Percentiles rank a stretch among this genome's conserved stretches.
Evolutionary conservation across 2,113 vertebrate species (phyloP).

Genomic region (Marcusenius ussheri): DNA sequence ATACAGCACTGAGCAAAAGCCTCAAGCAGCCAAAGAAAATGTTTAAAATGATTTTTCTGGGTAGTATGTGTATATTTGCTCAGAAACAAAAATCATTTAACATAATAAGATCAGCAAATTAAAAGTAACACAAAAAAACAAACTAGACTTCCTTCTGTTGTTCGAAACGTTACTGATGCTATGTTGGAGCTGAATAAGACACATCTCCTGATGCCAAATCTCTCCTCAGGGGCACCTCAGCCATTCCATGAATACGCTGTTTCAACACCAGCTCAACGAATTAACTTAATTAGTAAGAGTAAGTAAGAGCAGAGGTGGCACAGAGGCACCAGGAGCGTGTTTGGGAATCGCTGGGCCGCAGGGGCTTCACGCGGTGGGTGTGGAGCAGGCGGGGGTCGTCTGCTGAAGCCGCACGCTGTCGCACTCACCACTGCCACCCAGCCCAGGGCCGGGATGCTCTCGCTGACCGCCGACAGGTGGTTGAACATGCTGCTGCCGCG

Average conservation of each 20-base stretch:
- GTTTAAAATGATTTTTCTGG: neutral
- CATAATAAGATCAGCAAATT: neutral
- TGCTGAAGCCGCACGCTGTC: neutral
- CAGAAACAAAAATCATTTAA: neutral
- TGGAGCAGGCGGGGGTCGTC: neutral
- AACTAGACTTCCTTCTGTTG: neutral
- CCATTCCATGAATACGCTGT: neutral
- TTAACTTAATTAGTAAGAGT: neutral
- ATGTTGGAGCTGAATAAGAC: neutral
- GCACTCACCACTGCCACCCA: constrained; percentile 88
- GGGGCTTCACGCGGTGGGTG: neutral
- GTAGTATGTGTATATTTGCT: neutral
- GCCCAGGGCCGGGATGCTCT: constrained; percentile 91
- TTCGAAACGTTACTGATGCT: neutral
- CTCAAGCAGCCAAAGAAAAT: neutral
- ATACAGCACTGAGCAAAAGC: neutral
- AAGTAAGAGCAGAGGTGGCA: neutral
- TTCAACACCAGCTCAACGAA: neutral
- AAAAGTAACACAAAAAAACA: neutral
- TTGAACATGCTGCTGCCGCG: constrained; percentile 88
- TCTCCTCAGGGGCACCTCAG: neutral
- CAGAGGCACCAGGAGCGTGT: neutral
- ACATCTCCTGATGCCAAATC: neutral
- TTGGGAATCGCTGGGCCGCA: neutral
- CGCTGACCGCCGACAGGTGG: constrained; percentile 90